Percentiles rank a stretch among this genome's conserved stretches.
Conservation (phyloP, 2,797 vertebrate species). For the Cyclura pinguis region DNA sequence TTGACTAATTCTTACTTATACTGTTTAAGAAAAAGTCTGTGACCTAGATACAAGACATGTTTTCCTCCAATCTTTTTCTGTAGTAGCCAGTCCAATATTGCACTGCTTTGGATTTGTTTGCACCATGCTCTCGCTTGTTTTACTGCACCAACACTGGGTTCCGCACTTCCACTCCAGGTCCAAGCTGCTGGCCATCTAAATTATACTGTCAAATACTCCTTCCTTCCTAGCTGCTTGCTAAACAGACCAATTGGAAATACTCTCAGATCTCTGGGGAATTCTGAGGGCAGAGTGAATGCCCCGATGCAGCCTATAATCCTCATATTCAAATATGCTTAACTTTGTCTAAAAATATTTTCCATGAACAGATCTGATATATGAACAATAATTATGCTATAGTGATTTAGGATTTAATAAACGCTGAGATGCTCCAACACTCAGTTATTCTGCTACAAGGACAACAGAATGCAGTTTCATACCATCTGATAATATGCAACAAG, state of each 20-base stretch:
- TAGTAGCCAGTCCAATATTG: neutral
- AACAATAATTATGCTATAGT: neutral
- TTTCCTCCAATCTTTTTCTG: neutral
- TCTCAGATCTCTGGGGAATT: neutral
- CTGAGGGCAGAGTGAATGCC: too few species aligned
- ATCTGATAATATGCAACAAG: constrained; percentile 98
- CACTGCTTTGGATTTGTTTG: neutral
- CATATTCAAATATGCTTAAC: neutral
- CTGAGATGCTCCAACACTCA: neutral
- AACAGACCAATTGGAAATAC: neutral
- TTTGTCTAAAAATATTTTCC: neutral
- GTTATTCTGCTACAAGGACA: neutral
- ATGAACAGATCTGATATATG: neutral
- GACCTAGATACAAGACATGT: neutral
- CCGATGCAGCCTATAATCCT: neutral
- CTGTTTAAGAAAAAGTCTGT: neutral
- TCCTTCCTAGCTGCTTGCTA: neutral
- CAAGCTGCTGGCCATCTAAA: neutral
- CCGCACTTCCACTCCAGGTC: neutral
- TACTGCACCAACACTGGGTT: neutral
- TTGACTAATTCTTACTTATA: neutral
- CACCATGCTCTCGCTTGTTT: neutral
- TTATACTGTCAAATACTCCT: neutral
- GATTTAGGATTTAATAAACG: neutral
- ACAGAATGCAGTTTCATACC: constrained; percentile 81